Evolutionary conservation across 2,797 vertebrate genomes (phyloP).

Genomic region (Ibycter americanus): DNA sequence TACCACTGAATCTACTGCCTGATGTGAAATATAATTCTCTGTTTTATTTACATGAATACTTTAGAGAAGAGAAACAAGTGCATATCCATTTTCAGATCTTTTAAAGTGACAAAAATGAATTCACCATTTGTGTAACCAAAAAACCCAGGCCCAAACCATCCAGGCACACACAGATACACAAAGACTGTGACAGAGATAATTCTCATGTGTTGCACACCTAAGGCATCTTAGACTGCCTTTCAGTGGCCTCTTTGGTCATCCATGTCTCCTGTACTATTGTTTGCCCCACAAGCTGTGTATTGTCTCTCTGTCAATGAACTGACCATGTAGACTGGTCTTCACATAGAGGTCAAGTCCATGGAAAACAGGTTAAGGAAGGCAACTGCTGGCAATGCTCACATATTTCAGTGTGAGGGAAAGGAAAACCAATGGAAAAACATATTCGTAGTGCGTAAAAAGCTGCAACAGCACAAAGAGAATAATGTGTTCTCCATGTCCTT

Average conservation of each 20-base stretch:
- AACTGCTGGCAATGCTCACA: accelerated
- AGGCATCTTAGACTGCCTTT: not conserved
- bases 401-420: not conserved
- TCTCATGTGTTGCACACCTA: not conserved
- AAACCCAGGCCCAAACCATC: not conserved
- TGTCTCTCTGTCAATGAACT: not conserved
- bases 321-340: not conserved
- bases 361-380: not conserved
- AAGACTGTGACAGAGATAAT: not conserved
- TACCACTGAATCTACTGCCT: not conserved
- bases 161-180: not conserved
- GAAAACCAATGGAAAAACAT: not conserved
- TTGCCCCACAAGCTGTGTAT: not conserved
- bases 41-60: not conserved
- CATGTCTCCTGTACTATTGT: not conserved
- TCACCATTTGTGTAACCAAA: not conserved
- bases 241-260: not conserved
- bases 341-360: not conserved
- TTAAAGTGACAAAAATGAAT: not conserved
- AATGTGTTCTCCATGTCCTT: not conserved
- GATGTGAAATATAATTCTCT: not conserved
- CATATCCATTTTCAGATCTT: not conserved
- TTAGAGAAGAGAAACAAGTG: not conserved
- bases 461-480: not conserved
- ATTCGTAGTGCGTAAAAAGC: not conserved